Percentiles rank a stretch among this genome's conserved stretches.
phyloP scores from a whole-genome alignment of 2,113 vertebrate genomes.

The Argyrosomus japonicus region DNA sequence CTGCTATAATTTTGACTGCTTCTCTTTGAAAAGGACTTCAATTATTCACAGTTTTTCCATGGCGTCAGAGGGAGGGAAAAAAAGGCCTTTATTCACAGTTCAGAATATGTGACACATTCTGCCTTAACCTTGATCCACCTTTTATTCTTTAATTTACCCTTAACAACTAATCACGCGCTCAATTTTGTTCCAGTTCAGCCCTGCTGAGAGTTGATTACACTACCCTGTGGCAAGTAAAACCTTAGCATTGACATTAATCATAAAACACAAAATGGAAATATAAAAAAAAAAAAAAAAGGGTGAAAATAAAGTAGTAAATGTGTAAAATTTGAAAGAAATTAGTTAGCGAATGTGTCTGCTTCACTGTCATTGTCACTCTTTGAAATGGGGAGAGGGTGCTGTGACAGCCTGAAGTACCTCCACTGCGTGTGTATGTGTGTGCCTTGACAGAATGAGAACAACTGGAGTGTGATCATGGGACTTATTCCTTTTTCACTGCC shows the following conservation, averaged over 20 bases:
- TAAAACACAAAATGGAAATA: not conserved
- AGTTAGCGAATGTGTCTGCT: not conserved
- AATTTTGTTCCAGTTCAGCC: slow-evolving; percentile 18
- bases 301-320: slow-evolving; percentile 7
- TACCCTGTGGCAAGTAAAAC: not conserved
- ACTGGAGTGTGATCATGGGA: slow-evolving; percentile 23
- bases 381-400: not conserved
- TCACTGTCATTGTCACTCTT: slow-evolving; percentile 20
- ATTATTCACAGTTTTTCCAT: slow-evolving; percentile 48
- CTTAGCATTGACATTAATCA: not conserved
- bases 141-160: slow-evolving; percentile 35
- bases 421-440: not conserved
- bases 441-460: slow-evolving; percentile 61
- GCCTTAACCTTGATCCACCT: slow-evolving; percentile 8
- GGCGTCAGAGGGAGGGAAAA: not conserved
- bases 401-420: slow-evolving; percentile 19
- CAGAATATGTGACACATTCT: slow-evolving; percentile 38
- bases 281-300: not conserved
- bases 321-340: slow-evolving; percentile 1
- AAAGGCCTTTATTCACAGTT: slow-evolving; percentile 41
- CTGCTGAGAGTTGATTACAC: not conserved
- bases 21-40: slow-evolving; percentile 54
- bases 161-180: slow-evolving; percentile 15
- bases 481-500: slow-evolving; percentile 12
- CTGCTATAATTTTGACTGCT: slow-evolving; percentile 42